phyloP scores from a whole-genome alignment of 2,888 invertebrate species.

The Cactoblastis cactorum region DNA sequence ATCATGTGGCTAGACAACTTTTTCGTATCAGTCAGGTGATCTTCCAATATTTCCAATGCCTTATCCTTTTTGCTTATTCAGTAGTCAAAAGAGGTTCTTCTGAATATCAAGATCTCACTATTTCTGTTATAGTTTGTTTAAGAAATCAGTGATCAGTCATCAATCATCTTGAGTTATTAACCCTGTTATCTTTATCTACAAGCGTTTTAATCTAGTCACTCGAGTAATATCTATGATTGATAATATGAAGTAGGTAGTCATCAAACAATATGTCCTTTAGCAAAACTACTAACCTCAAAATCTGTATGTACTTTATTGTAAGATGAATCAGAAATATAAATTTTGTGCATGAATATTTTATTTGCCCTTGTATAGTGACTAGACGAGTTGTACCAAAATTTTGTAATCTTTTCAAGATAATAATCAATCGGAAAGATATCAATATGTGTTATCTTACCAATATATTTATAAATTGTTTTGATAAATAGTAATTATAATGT shows the following conservation, averaged over 20 bases:
- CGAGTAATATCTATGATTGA: slow-evolving; percentile 8
- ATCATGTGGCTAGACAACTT: slow-evolving; percentile 20
- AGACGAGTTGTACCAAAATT: neutral
- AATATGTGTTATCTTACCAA: neutral
- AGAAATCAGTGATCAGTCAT: neutral
- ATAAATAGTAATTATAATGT: slow-evolving; percentile 14
- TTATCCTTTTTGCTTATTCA: neutral
- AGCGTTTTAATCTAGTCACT: slow-evolving; percentile 10
- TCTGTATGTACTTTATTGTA: neutral
- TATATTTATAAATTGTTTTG: neutral
- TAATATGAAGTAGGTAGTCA: slow-evolving; percentile 9
- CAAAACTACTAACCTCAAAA: neutral
- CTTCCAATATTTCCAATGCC: neutral
- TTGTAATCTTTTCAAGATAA: neutral
- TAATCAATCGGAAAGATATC: neutral
- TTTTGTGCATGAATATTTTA: neutral
- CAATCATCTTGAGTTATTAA: slow-evolving; percentile 1
- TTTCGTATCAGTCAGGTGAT: slow-evolving; percentile 21
- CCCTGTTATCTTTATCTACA: neutral
- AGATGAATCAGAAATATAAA: neutral
- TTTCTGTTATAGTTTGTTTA: neutral
- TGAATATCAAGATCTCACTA: neutral
- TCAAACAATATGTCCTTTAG: slow-evolving; percentile 9
- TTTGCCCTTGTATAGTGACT: neutral
- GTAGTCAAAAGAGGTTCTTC: neutral